phyloP scores from a whole-genome alignment of 2,113 vertebrate species.

The Centropus bengalensis region DNA sequence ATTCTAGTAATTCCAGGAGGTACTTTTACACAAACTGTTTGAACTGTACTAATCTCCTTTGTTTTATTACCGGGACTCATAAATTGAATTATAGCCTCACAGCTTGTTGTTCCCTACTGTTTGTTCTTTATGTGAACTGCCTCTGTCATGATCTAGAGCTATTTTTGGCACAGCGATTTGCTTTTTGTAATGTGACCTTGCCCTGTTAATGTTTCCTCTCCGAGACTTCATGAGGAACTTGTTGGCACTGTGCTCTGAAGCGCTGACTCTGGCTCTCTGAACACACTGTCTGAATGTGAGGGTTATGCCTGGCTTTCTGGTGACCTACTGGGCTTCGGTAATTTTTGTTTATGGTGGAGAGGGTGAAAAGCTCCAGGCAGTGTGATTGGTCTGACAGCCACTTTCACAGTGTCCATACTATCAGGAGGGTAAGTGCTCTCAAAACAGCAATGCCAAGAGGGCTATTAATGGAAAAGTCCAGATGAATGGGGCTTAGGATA shows the following conservation, averaged over 20 bases:
- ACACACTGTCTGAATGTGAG: not conserved
- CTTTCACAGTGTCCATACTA: conserved; percentile 12
- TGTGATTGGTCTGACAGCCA: conserved; percentile 43
- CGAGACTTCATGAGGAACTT: not conserved
- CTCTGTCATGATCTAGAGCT: conserved; percentile 13
- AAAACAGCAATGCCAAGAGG: not conserved
- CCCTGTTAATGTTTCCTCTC: not conserved
- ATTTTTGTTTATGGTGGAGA: not conserved
- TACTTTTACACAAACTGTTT: not conserved
- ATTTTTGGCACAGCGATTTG: conserved; percentile 1
- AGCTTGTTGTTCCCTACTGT: not conserved
- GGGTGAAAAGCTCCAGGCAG: not conserved
- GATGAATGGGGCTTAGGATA: not conserved
- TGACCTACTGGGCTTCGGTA: conserved; percentile 19
- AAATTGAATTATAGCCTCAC: not conserved
- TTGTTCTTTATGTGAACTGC: conserved; percentile 16
- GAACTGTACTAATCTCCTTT: not conserved
- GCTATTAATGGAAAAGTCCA: not conserved
- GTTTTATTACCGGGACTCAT: not conserved
- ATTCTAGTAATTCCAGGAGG: not conserved
- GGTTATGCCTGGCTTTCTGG: not conserved
- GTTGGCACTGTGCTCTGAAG: not conserved
- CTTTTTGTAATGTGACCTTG: conserved; percentile 7
- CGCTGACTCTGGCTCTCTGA: not conserved
- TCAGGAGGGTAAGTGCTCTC: conserved; percentile 50